These are phyloP conservation scores for Edolisoma coerulescens DNA, from an alignment of 2,113 vertebrate genomes.

Conservation along the genomic window DNA sequence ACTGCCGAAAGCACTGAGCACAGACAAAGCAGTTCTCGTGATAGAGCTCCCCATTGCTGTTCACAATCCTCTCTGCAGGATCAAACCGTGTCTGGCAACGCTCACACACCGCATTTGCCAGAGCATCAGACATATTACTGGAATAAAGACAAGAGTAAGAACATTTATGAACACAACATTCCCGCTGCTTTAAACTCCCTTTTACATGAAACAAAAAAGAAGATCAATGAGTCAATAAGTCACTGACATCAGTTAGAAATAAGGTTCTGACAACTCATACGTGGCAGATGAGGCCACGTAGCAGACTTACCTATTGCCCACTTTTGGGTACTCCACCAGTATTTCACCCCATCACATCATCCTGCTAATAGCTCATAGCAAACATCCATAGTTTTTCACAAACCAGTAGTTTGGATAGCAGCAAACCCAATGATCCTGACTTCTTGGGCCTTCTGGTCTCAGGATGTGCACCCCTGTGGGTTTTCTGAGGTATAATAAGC, in stretches of 20 bases:
- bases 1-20: slow-evolving; percentile 77
- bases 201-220: background rate
- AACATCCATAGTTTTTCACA: background rate
- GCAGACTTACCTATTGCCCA: background rate
- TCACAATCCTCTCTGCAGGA: slow-evolving; percentile 71
- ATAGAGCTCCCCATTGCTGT: slow-evolving; percentile 75
- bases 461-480: background rate
- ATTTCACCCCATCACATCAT: background rate
- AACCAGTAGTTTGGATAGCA: background rate
- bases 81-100: slow-evolving; percentile 71
- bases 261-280: background rate
- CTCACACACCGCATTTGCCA: slow-evolving; percentile 71
- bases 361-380: background rate
- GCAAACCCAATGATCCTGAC: background rate
- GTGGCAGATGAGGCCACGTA: background rate
- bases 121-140: slow-evolving; percentile 76
- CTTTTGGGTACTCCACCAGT: background rate
- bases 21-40: slow-evolving; percentile 79
- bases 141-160: background rate
- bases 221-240: background rate
- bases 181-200: background rate
- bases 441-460: background rate
- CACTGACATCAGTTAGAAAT: background rate
- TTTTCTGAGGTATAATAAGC: background rate
- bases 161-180: background rate